Percentiles rank a stretch among this genome's conserved stretches.
phyloP scores from a whole-genome alignment of 2,113 vertebrate species.

The Catharus bicknelli region DNA sequence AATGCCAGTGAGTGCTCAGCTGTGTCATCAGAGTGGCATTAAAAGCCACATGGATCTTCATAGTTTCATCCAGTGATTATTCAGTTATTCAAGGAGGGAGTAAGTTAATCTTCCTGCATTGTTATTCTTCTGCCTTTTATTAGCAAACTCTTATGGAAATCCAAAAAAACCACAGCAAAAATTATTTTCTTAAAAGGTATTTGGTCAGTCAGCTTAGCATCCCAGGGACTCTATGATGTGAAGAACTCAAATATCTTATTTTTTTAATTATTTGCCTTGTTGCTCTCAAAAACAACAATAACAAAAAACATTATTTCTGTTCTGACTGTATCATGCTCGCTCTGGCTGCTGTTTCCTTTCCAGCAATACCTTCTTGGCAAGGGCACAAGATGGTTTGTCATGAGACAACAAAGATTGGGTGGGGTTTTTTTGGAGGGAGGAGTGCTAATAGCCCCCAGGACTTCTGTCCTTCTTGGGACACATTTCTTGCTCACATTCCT shows the following conservation, averaged over 20 bases:
- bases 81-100: background rate
- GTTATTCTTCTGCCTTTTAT: background rate
- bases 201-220: background rate
- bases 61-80: background rate
- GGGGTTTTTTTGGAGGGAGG: rapidly evolving
- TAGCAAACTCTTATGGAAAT: background rate
- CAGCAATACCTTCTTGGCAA: background rate
- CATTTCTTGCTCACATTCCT: background rate
- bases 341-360: background rate
- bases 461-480: background rate
- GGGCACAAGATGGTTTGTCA: background rate
- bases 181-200: background rate
- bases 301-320: background rate
- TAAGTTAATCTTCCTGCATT: background rate
- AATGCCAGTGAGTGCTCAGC: background rate
- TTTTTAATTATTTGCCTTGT: background rate
- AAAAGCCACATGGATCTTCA: background rate
- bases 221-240: background rate
- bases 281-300: background rate
- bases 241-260: background rate
- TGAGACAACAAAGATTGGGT: background rate
- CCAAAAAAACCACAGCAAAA: background rate
- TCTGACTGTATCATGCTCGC: background rate
- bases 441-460: background rate
- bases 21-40: background rate